Evolutionary conservation across 53 echinoderm and acorn worm species (phyloP), one percentile per base, ranked within the genome.

Genomic region (Temnopleurus reevesii): DNA sequence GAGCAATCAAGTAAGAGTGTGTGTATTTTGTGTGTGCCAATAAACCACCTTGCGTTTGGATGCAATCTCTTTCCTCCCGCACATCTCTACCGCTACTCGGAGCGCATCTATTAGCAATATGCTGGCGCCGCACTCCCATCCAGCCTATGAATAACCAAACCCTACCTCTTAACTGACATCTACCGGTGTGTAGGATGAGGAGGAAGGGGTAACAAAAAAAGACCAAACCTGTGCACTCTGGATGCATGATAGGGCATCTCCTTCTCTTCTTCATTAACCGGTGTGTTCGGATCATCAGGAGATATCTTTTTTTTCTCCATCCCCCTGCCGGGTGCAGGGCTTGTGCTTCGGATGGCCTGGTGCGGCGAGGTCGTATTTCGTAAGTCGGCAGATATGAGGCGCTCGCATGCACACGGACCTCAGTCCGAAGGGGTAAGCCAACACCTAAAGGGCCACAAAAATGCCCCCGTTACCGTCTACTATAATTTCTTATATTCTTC

Each of bases 331-430:
- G 86, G 61, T 60, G 54, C 83, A 36, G 85, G 85, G 85, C 85
- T 60, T 44, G 83, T 85, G 45, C 46, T n/a, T 59, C 60, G 71
- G 31, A 87, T 87, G 71, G 88, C 88, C 88, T 87, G 88, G 71
- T 87, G 53, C 35, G 79, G 49, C 65, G 46, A 65, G 66, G 28
- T 46, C 31, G 25, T 18, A 87, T 87, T 87, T 66, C 88, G 53
- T 87, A 66, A 87, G 88, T 66, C 88, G 71, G 88, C 88, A 87
- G 88, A 64, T 66, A 87, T 87, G 88, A 87, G 88, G 71, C 88
- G 88, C 29, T 87, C 88, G 88, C 88, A 87, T 51, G 66, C 71
- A 66, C 88, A 87, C 88, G 88, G 88, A 87, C 88, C 29, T 46
- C 18, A 21, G 88, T 66, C 88, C 88, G 88, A 87, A 18, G 53